These are phyloP conservation scores for Danio albolineatus DNA, from an alignment of 2,797 vertebrate genomes.

Conservation along the genomic window DNA sequence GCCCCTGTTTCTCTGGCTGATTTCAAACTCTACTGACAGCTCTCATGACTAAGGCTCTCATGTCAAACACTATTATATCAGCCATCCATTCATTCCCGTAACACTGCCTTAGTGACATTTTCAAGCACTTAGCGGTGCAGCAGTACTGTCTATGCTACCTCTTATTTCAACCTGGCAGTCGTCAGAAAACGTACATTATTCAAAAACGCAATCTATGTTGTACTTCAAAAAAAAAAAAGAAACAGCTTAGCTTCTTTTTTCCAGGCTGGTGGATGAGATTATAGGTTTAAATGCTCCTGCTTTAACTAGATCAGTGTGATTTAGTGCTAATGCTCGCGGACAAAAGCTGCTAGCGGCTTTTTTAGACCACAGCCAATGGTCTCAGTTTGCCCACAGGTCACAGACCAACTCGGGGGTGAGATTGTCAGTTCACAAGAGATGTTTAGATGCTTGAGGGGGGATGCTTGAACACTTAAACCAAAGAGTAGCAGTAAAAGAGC, in stretches of 20 bases:
- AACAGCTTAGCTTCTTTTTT: constrained; percentile 14
- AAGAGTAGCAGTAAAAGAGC: not conserved
- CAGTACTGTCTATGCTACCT: constrained; percentile 24
- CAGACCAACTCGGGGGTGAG: constrained; percentile 40
- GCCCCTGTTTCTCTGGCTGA: constrained; percentile 50
- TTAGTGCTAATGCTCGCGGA: constrained; percentile 56
- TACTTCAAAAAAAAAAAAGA: not conserved
- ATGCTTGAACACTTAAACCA: not conserved
- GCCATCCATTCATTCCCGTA: constrained; percentile 34
- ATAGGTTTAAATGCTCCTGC: constrained; percentile 44
- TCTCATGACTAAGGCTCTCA: constrained; percentile 65
- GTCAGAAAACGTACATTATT: constrained; percentile 30
- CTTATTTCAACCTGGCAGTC: constrained; percentile 29
- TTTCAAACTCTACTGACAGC: constrained; percentile 66
- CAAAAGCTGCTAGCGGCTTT: constrained; percentile 56
- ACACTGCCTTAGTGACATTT: constrained; percentile 53
- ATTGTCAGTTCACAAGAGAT: constrained; percentile 53
- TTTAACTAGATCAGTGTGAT: constrained; percentile 54
- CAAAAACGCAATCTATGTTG: constrained; percentile 43
- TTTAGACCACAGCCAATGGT: constrained; percentile 53
- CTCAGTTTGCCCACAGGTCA: constrained; percentile 60
- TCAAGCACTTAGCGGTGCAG: constrained; percentile 42
- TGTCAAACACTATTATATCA: constrained; percentile 58
- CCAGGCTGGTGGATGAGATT: constrained; percentile 36
- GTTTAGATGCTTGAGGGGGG: constrained; percentile 24